Percentiles rank a stretch among this genome's conserved stretches.
Evolutionary conservation across 2,797 vertebrate genomes (phyloP).

Genomic region (Lophius americanus): DNA sequence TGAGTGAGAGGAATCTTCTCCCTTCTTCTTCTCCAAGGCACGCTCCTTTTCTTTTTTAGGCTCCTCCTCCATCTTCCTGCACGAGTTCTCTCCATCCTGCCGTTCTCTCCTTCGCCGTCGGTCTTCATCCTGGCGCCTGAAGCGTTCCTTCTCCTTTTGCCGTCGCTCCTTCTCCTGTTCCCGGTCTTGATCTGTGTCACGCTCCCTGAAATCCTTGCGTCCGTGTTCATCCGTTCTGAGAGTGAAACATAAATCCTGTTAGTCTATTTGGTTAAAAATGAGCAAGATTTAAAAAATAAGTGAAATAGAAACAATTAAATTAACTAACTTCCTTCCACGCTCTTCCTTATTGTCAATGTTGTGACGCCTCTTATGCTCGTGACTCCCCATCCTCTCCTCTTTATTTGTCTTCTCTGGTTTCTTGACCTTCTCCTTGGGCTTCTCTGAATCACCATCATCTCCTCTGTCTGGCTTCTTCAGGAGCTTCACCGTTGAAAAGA

Average conservation of each 20-base stretch:
- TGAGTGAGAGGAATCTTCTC: constrained; percentile 80
- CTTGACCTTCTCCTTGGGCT: constrained; percentile 90
- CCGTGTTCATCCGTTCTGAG: constrained; percentile 89
- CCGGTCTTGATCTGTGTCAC: constrained; percentile 87
- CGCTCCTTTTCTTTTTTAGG: constrained; percentile 88
- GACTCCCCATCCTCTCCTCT: constrained; percentile 85
- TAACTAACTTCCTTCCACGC: constrained; percentile 87
- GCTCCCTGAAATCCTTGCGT: constrained; percentile 90
- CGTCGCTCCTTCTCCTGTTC: constrained; percentile 88
- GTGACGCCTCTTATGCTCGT: constrained; percentile 84
- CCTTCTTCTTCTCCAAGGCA: constrained; percentile 87
- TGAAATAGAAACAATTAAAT: not conserved
- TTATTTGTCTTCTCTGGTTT: constrained; percentile 89
- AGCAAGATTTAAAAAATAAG: not conserved
- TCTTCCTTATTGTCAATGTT: constrained; percentile 91
- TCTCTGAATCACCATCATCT: constrained; percentile 90
- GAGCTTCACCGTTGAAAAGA: constrained; percentile 83
- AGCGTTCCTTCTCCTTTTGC: constrained; percentile 87
- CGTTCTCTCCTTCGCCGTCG: constrained; percentile 90
- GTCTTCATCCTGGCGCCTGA: constrained; percentile 92
- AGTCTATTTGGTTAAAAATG: not conserved
- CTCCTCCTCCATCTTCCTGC: constrained; percentile 91
- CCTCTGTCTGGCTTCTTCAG: constrained; percentile 93
- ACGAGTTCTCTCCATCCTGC: constrained; percentile 90
- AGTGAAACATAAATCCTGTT: constrained; percentile 7